Conservation (phyloP, 2,113 vertebrate species). For the Urocitellus parryii region DNA sequence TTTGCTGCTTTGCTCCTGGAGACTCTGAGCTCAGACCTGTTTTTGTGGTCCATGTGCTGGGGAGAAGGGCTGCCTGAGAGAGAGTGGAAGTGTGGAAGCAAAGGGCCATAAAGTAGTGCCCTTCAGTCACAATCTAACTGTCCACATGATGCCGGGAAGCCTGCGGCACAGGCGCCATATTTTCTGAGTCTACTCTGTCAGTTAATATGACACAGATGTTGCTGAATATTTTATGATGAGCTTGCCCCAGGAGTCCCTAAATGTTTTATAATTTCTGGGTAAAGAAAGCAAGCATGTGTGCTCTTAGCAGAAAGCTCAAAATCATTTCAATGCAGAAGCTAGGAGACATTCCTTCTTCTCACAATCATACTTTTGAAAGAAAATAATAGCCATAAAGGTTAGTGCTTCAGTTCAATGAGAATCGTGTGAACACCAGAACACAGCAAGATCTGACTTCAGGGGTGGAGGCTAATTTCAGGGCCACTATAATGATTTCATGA, state of each 20-base stretch:
- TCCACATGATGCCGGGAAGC: not conserved
- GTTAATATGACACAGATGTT: conserved; percentile 80
- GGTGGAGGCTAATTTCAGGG: not conserved
- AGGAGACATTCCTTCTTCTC: not conserved
- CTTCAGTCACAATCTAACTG: not conserved
- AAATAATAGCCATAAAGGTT: not conserved
- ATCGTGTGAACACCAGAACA: not conserved
- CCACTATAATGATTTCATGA: not conserved
- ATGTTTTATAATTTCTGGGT: conserved; percentile 82
- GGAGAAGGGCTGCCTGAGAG: not conserved
- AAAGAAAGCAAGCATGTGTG: conserved; percentile 55
- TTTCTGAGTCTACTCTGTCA: conserved; percentile 65
- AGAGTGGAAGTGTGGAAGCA: not conserved
- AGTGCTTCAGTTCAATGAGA: not conserved
- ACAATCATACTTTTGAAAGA: not conserved
- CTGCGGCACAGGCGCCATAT: not conserved
- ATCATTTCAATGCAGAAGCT: not conserved
- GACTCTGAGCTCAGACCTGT: not conserved
- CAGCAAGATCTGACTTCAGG: fast-evolving
- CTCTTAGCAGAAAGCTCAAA: conserved; percentile 51
- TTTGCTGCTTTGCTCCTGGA: not conserved
- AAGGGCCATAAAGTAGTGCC: not conserved
- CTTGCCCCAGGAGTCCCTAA: conserved; percentile 71
- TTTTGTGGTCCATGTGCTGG: not conserved
- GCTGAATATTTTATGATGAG: conserved; percentile 81